These are phyloP conservation scores for Bufotes viridis DNA, from an alignment of 2,797 vertebrate species.

Conservation along the genomic window DNA sequence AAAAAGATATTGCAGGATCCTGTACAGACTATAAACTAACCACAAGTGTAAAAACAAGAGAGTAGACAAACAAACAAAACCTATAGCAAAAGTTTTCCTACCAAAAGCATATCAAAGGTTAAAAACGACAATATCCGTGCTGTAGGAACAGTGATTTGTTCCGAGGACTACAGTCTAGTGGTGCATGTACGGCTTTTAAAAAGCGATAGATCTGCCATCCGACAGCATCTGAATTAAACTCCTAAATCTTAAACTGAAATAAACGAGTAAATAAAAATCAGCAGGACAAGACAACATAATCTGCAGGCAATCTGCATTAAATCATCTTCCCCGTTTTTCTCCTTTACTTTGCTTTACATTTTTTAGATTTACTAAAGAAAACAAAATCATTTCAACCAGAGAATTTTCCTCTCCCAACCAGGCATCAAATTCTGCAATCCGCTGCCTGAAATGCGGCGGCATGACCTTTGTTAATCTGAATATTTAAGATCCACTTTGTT, in stretches of 20 bases:
- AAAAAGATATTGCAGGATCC: conserved; percentile 38
- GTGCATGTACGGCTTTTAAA: conserved; percentile 30
- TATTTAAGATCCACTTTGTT: conserved; percentile 27
- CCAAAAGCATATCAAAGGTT: conserved; percentile 42
- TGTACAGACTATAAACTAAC: conserved; percentile 46
- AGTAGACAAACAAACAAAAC: not conserved
- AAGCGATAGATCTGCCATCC: conserved; percentile 44
- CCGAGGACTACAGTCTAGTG: conserved; percentile 20
- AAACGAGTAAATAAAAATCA: conserved; percentile 57
- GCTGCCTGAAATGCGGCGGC: not conserved
- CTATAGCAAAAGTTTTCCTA: not conserved
- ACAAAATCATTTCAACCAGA: not conserved
- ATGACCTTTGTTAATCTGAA: conserved; percentile 18
- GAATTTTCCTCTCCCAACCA: not conserved
- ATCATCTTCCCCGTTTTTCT: conserved; percentile 26
- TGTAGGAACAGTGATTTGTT: not conserved
- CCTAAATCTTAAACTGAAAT: conserved; percentile 54
- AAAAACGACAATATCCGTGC: not conserved
- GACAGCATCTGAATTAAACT: conserved; percentile 58
- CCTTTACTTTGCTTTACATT: not conserved
- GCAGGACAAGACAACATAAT: conserved; percentile 53
- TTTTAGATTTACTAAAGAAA: not conserved
- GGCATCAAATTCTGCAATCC: not conserved
- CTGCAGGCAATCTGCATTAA: conserved; percentile 52
- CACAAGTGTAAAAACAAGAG: not conserved